Base-by-base conservation (phyloP, 2,888 invertebrate species). In the Tenthredo scrophulariae region DNA sequence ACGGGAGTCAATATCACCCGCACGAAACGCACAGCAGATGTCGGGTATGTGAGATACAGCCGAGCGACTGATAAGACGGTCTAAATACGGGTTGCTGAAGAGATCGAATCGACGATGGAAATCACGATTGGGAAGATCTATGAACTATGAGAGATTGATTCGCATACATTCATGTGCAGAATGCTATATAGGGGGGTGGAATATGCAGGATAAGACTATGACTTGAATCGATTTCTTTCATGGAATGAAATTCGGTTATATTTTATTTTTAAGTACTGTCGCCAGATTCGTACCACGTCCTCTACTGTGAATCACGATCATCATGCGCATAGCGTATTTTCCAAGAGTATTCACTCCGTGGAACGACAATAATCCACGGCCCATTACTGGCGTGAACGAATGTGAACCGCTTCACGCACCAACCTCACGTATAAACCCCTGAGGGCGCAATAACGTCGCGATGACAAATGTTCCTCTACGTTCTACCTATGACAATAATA, bases 391-490 rank as follows among this genome's bases (percentile, higher is more conserved):
- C 80, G 40, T 37, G 22, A 40, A 62, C 37, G 40, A 83, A 67
- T 43, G 46, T 26, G n/a, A 83, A 83, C 33, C 67, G 67, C 33
- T 46, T 26, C 46, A 80, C 62, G 80, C 62, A 62, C 22, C 22
- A 37, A 2, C 33, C 37, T 37, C 80, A 62, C 62, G 40, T 62
- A 26, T 40, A 7, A 37, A 62, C 15, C 40, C 62, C 62, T 62
- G 22, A 33, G 80, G 80, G 80, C 58, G 67, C n/a, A 83, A 83
- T 83, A 70, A 43, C 29, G 50, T 46, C 83, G 67, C 9, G 83
- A 65, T 50, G 83, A 67, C 43, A 70, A 83, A 83, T 50, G 83
- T 50, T 46, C 67, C 5, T 33, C 70, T 29, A 29, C 46, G 43
- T 67, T 67, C 46, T 33, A 29, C 15, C 67, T 26, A 46, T 40